Evolutionary conservation across 1,140 invertebrate genomes (phyloP), one percentile per base, ranked within the genome.

Genomic region (Lepidurus couesii): DNA sequence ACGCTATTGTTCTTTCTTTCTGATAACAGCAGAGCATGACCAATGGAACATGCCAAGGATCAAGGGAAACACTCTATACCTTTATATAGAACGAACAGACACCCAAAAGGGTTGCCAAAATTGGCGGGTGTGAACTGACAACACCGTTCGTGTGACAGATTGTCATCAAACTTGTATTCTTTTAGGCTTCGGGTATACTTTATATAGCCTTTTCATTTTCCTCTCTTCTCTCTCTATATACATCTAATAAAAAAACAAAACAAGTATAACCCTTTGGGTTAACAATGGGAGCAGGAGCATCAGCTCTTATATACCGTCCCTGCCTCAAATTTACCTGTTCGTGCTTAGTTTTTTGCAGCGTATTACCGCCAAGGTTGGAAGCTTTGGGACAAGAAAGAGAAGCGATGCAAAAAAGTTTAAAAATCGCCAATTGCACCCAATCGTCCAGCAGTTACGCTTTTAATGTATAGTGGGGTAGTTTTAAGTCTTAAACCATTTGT

Each of bases 71-170:
- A 34, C 34, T 34, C 2, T 34, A 34, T 34, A 34, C 34, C 34
- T 34, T 34, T 34, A 34, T 34, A 34, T 34, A 4, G 34, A 34
- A 34, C 34, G 34, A 34, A 34, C 34, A 34, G 34, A 34, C 34
- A 3, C 34, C 34, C 34, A 21, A 21, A 65, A 65, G 21, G 53
- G 53, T 65, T 65, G 53, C 53, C 53, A 65, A 65, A 65, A 65
- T 65, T 65, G 53, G 53, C 53, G 53, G 53, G 53, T 65, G 53
- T 65, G 53, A 65, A 65, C 53, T 65, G 53, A 65, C 53, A 65
- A 65, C 53, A 65, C 53, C 53, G 53, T 65, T 65, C 53, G 53
- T 65, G 53, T 65, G 53, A 65, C 53, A 65, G 53, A 65, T 65
- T 65, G 53, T 65, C 53, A 65, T 65, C 53, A 65, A 65, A 65